Conservation (phyloP, 2,113 vertebrate species). For the Chloropsis cyanopogon region DNA sequence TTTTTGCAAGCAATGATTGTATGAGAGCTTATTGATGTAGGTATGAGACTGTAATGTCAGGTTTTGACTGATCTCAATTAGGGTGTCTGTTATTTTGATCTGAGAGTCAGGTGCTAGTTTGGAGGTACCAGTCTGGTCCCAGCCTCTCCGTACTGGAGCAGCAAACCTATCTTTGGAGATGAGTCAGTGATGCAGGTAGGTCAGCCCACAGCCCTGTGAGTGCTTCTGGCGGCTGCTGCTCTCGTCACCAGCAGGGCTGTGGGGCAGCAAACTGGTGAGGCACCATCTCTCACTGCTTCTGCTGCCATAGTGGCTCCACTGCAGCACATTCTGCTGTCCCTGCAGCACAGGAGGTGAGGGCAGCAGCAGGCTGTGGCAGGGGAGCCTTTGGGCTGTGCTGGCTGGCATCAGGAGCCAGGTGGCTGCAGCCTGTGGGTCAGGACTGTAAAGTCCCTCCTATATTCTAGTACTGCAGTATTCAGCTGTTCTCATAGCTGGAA, state of each 20-base stretch:
- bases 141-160: conserved; percentile 36
- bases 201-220: conserved; percentile 16
- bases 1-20: background rate
- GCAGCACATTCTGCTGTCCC: background rate
- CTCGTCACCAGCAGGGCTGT: background rate
- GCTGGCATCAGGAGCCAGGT: background rate
- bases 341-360: background rate
- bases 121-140: conserved; percentile 45
- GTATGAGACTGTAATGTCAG: background rate
- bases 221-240: conserved; percentile 19
- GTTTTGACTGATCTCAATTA: conserved; percentile 43
- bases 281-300: conserved; percentile 50
- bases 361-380: background rate
- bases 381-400: background rate
- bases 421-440: background rate
- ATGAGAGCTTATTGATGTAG: background rate
- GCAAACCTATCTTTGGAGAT: conserved; percentile 47
- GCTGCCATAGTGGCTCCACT: background rate
- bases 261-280: conserved; percentile 38
- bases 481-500: background rate
- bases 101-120: conserved; percentile 49
- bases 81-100: background rate
- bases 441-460: background rate
- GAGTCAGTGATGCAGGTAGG: conserved; percentile 55
- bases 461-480: background rate